Percentiles rank a stretch among this genome's conserved stretches.
These are phyloP conservation scores for Volucella inflata DNA, from an alignment of 2,888 invertebrate genomes.

Conservation along the genomic window DNA sequence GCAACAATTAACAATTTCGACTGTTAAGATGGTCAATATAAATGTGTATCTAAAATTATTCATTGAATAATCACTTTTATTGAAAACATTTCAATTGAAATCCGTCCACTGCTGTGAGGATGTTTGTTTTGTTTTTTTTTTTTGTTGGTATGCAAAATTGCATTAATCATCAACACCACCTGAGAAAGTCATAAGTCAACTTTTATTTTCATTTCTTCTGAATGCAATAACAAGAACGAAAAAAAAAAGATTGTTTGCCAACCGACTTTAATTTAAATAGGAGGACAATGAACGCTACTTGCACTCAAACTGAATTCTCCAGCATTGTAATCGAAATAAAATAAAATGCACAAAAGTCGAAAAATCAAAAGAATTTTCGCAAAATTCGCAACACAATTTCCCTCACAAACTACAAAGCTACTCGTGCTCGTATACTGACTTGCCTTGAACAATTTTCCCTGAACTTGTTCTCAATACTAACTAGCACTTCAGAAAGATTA, in stretches of 20 bases:
- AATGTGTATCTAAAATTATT: too few relatives aligned
- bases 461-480: slow-evolving; percentile 38
- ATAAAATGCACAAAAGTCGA: background rate
- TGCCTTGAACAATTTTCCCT: slow-evolving; percentile 40
- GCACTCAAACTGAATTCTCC: too few relatives aligned
- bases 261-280: background rate
- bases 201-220: background rate
- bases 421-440: slow-evolving; percentile 9
- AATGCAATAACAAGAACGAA: background rate
- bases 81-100: too few relatives aligned
- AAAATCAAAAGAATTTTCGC: background rate
- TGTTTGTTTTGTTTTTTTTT: too few relatives aligned
- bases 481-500: slow-evolving; percentile 19
- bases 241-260: background rate
- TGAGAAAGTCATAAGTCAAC: too few relatives aligned
- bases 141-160: too few relatives aligned
- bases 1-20: background rate
- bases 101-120: too few relatives aligned
- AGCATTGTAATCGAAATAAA: too few relatives aligned
- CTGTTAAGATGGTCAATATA: background rate
- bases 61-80: too few relatives aligned
- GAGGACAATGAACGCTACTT: slow-evolving; percentile 6
- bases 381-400: background rate
- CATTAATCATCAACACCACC: too few relatives aligned
- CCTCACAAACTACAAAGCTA: slow-evolving; percentile 3